phyloP scores from a whole-genome alignment of 2,888 invertebrate genomes.

The Halocaridina rubra region DNA sequence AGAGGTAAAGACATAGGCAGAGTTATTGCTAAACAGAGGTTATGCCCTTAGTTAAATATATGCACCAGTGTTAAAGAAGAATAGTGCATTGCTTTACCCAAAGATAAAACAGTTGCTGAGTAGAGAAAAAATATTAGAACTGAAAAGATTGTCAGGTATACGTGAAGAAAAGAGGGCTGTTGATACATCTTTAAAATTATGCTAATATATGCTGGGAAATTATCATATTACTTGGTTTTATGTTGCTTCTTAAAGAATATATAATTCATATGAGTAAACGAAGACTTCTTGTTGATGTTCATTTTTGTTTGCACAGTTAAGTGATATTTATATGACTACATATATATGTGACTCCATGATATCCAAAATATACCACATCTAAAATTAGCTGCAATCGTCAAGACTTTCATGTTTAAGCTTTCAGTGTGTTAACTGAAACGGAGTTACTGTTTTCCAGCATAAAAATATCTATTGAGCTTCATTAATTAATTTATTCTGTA shows the following conservation, averaged over 20 bases:
- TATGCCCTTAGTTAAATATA: neutral
- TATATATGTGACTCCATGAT: neutral
- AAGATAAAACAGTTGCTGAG: neutral
- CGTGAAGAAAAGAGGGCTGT: neutral
- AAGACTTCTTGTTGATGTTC: too few species aligned
- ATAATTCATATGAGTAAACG: too few species aligned
- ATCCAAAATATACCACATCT: neutral
- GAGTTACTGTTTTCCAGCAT: neutral
- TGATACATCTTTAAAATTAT: neutral
- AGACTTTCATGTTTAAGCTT: neutral
- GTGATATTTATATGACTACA: too few species aligned
- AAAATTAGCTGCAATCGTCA: neutral
- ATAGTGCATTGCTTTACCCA: neutral
- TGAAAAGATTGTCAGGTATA: neutral
- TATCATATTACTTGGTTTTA: too few species aligned
- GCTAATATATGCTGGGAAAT: too few species aligned
- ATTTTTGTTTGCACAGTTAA: too few species aligned
- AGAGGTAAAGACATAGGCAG: neutral
- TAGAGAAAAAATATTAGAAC: neutral
- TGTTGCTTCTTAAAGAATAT: too few species aligned
- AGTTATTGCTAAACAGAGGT: neutral
- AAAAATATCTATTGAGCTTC: neutral
- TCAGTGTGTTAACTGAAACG: neutral
- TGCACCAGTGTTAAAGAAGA: neutral
- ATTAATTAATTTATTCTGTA: neutral